phyloP scores from a whole-genome alignment of 35 echinoderm and acorn worm species.

The Ptychodera flava region DNA sequence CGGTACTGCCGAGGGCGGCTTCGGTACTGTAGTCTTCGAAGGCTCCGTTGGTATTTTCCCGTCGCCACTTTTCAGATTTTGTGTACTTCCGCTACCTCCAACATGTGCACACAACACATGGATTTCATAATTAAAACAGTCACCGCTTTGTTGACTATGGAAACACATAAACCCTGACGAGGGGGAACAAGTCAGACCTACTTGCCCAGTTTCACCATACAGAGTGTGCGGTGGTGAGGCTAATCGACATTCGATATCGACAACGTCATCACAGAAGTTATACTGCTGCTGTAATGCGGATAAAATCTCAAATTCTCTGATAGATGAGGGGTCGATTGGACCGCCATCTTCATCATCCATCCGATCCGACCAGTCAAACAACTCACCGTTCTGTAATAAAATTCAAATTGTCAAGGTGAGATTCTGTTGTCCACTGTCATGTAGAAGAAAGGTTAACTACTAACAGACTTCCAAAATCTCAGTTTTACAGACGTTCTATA shows the following conservation, averaged over 20 bases:
- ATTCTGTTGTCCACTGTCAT: too few species aligned
- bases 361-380: conserved; percentile 11
- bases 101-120: background rate
- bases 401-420: too few species aligned
- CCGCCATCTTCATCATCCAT: conserved; percentile 14
- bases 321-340: background rate
- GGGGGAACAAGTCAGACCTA: background rate
- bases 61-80: too few species aligned
- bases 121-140: background rate
- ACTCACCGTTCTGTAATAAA: too few species aligned
- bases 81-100: too few species aligned
- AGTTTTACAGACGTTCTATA: too few species aligned
- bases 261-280: background rate
- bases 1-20: too few species aligned
- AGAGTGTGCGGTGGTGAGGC: background rate
- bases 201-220: conserved; percentile 4
- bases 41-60: too few species aligned
- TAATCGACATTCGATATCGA: background rate
- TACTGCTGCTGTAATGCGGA: background rate
- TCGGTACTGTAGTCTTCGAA: too few species aligned
- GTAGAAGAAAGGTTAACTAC: too few species aligned
- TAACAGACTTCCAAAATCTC: too few species aligned
- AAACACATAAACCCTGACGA: background rate
- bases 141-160: background rate
- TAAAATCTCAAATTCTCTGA: conserved; percentile 16